Conservation (phyloP, 2,113 vertebrate species). For the Albula goreensis region DNA sequence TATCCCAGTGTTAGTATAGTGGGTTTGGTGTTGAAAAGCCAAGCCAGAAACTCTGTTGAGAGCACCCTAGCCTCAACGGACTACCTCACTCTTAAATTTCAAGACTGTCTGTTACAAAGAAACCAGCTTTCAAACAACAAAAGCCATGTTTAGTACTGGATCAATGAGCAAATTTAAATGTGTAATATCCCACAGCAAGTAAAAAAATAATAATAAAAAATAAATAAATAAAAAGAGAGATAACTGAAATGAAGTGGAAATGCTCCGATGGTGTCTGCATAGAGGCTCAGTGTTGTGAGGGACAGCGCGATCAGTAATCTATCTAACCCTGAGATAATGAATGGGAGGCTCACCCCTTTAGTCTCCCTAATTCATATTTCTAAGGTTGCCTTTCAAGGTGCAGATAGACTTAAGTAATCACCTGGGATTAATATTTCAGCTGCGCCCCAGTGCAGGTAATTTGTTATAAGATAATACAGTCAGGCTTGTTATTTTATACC, state of each 20-base stretch:
- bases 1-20: no score
- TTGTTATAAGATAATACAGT: constrained; percentile 6
- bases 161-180: no score
- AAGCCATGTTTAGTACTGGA: no score
- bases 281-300: neutral
- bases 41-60: no score
- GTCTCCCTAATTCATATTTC: neutral
- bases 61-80: no score
- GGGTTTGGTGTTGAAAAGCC: no score
- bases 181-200: no score
- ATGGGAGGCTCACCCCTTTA: neutral
- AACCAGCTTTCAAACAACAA: no score
- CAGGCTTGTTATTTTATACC: constrained; percentile 12
- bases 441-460: neutral
- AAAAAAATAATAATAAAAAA: no score
- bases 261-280: neutral
- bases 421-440: neutral
- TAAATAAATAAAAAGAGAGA: neutral
- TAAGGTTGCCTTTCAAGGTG: neutral
- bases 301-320: neutral
- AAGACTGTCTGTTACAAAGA: no score
- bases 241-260: neutral
- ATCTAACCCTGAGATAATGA: neutral
- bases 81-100: no score
- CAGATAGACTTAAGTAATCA: constrained; percentile 16